Evolutionary conservation across 30 jellyfish, hydroid and myxozoan genomes (phyloP), one percentile per base, ranked within the genome.

Genomic region (Cassiopea xamachana): DNA sequence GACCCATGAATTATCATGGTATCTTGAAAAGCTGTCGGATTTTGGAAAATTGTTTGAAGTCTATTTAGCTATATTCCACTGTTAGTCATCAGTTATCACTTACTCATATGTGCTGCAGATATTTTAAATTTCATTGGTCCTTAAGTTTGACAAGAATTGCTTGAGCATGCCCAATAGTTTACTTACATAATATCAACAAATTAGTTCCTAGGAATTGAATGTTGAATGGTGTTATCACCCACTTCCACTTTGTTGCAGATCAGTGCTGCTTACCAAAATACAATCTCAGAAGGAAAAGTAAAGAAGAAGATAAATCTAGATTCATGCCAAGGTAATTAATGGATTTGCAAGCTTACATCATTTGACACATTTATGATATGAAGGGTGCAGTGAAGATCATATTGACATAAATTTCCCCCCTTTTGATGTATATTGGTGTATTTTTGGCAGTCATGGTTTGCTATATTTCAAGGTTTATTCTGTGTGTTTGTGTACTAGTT

Each of bases 231-330:
- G 7, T 55, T 55, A 10, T 55, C 39, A 27, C 39, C 39, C 39
- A 55, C 64, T 64, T 7, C 59, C 1, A 5, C 10, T 75, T 44
- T 79, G 43, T 69, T 69, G 1, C 86, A 91, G 97, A 86, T 91
- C 16, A 91, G 94, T 13, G 75, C 99, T 67, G 96, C 98, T 1
- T 89, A 92, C 75, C 99, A 92, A 48, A 92, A 87, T 73, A 74
- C 94, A 46, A 92, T 92, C 44, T 89, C 98, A 2, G 99, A 96
- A 86, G 84, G 95, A 59, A 96, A 96, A 82, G 89, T 85, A 79
- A 96, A 92, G 91, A 96, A 96, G 83, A 81, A 96, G 62, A 74
- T 87, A 15, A 76, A 49, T 62, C n/a, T 88, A 27, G 99, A 96
- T 79, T 87, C 98, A 6, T 90, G 92, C 7, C 97, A 94, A 87